phyloP scores from a whole-genome alignment of 2,888 invertebrate species.

The Eilema sororculum region DNA sequence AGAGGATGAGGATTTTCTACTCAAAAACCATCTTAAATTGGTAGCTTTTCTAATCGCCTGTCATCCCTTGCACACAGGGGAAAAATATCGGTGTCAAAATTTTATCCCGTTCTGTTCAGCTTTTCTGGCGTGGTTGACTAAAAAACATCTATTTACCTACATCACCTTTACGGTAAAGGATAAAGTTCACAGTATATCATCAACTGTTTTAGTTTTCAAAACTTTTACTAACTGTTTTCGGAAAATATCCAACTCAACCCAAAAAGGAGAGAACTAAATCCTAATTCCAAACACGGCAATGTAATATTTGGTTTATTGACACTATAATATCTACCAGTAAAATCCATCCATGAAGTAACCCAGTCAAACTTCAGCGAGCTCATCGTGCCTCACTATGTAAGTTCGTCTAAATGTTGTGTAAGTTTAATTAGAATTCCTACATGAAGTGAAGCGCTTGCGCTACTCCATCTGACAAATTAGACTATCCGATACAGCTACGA shows the following conservation, averaged over 20 bases:
- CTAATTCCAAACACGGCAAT: slow-evolving; percentile 1
- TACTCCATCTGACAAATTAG: slow-evolving; percentile 69
- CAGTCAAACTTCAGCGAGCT: slow-evolving; percentile 69
- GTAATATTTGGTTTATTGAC: slow-evolving; percentile 37
- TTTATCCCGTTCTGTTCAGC: no score
- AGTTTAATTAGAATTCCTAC: slow-evolving; percentile 78
- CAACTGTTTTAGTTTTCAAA: no score
- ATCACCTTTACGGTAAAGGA: no score
- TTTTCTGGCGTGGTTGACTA: no score
- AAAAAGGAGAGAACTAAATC: not conserved
- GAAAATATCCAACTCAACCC: not conserved
- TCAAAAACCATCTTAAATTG: not conserved
- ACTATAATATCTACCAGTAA: slow-evolving; percentile 44
- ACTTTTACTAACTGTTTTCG: no score
- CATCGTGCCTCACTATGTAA: slow-evolving; percentile 68
- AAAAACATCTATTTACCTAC: no score
- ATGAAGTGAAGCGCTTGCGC: slow-evolving; percentile 55
- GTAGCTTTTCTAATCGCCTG: not conserved
- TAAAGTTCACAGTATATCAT: no score
- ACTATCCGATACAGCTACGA: slow-evolving; percentile 55
- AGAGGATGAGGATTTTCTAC: not conserved
- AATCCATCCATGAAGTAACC: slow-evolving; percentile 50
- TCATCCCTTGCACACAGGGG: not conserved
- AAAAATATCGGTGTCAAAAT: no score
- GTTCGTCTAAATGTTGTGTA: slow-evolving; percentile 74